These are phyloP conservation scores for Rhadina sibilatrix DNA, from an alignment of 2,113 vertebrate species.

Conservation along the genomic window DNA sequence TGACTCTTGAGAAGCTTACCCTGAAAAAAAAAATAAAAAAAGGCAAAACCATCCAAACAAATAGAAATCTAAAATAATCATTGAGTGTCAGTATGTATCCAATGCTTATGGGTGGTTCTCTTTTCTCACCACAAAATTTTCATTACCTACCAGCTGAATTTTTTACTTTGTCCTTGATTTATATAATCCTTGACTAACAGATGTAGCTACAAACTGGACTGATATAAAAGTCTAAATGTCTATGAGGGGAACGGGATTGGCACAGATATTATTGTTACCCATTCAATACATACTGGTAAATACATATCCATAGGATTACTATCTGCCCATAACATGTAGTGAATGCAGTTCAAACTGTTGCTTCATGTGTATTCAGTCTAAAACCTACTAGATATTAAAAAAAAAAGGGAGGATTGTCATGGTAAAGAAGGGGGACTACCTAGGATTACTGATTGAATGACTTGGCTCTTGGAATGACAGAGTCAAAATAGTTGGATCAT, in stretches of 20 bases:
- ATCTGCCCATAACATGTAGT: not conserved
- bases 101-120: not conserved
- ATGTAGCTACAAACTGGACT: not conserved
- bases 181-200: slow-evolving; percentile 33
- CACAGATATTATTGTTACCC: not conserved
- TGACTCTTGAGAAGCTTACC: not conserved
- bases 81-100: not conserved
- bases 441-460: not conserved
- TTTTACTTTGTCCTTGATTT: slow-evolving; percentile 18
- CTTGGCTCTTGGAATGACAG: not conserved
- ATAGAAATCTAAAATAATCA: not conserved
- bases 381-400: not conserved
- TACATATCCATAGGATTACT: not conserved
- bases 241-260: not conserved
- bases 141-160: not conserved
- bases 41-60: rapidly evolving
- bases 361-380: not conserved
- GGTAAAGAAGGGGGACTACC: not conserved
- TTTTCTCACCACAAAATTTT: not conserved
- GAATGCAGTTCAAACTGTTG: slow-evolving; percentile 35
- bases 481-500: not conserved
- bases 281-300: not conserved
- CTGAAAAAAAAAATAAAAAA: not conserved
- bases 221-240: slow-evolving; percentile 4
- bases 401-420: not conserved